phyloP scores from a whole-genome alignment of 2,888 invertebrate genomes.

The Acrobasis repandana region DNA sequence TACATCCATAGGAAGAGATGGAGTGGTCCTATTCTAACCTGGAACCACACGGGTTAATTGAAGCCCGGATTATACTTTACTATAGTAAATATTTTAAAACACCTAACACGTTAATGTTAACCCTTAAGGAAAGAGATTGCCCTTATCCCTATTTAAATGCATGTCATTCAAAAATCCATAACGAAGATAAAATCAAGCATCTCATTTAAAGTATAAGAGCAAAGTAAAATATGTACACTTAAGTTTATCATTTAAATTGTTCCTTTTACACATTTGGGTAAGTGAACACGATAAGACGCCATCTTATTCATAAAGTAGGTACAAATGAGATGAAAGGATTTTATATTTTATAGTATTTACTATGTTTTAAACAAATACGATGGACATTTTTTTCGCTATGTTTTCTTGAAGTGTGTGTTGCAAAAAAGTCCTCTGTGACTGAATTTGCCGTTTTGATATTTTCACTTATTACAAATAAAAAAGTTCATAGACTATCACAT shows the following conservation, averaged over 20 bases:
- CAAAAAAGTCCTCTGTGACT: no score
- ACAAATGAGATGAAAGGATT: not conserved
- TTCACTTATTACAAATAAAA: no score
- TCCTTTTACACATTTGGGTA: not conserved
- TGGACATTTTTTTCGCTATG: not conserved
- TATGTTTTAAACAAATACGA: not conserved
- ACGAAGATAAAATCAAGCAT: not conserved
- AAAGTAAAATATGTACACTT: not conserved
- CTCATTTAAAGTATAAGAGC: not conserved
- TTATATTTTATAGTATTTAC: not conserved
- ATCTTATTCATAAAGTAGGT: not conserved
- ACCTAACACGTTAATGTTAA: no score
- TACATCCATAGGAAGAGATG: no score
- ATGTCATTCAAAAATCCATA: not conserved
- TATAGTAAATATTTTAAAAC: no score
- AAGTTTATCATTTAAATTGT: not conserved
- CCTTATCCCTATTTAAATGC: not conserved
- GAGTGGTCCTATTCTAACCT: no score
- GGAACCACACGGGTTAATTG: no score
- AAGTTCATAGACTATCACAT: no score
- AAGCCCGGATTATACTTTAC: no score
- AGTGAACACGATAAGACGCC: not conserved
- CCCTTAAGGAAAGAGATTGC: no score
- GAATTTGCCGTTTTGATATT: no score
- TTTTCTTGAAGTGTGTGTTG: no score